Evolutionary conservation across 2,113 vertebrate species (phyloP), one percentile per base, ranked within the genome.

Genomic region (Mionectes macconnelli): DNA sequence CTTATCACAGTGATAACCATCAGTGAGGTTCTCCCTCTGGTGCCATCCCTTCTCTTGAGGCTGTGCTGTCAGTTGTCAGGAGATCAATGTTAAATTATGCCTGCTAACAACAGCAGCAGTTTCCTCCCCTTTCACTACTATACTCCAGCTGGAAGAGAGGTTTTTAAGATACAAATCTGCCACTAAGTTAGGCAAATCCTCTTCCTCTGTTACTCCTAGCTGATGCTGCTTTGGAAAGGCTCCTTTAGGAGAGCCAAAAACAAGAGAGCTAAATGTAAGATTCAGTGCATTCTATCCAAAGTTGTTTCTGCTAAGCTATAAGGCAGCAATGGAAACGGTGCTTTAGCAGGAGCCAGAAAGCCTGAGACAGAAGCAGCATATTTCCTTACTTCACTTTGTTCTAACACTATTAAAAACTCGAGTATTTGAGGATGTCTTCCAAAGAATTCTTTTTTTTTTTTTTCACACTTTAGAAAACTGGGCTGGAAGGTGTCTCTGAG

Each of bases 401-500:
- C 14, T 67, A 42, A 35, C 57, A 13, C 6, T 55, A 4, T 57
- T 62, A 35, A 67, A 49, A 59, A 10, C 20, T 17, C 0, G 55
- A 88, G 15, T 55, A 27, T 49, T 72, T 21, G 18, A 57, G 31
- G 24, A 39, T 50, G 10, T 39, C 45, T 75, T 89, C 24, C 57
- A 44, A 37, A 49, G 14, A 81, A 44, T 2, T 27, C 45, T 8
- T 44, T 21, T 21, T 62, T 21, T 62, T 20, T 30, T 23, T 9
- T 44, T n/a, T 17, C 20, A 12, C 42, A n/a, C 23, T 97, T 45
- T 91, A 99, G 99, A 98, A 98, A 77, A 98, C 98, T 47, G 98
- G 99, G 22, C 98, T 99, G 52, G 98, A 98, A 42, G 96, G 97
- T 33, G 98, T 99, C 23, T 98, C 98, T 1, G 90, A 98, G 8